A percentile compares a stretch with the other conserved stretches of the same genome.
Conservation (phyloP, 2,888 invertebrate species). For the Lasioglossum pauxillum region DNA sequence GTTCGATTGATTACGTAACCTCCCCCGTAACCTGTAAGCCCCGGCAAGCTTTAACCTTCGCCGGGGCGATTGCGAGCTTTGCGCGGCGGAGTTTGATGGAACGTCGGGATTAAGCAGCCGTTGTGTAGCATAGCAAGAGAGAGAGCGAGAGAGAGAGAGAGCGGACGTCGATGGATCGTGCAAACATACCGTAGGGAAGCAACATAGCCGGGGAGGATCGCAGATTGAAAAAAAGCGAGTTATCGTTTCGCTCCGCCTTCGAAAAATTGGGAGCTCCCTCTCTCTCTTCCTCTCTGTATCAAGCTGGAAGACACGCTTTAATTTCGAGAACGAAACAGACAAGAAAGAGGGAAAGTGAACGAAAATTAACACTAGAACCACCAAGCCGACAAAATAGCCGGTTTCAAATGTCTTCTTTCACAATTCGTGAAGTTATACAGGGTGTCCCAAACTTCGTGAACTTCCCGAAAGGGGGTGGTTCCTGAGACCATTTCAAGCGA, state of each 20-base stretch:
- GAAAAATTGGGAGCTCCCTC: not conserved
- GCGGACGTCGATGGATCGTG: constrained; percentile 72
- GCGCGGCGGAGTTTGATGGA: constrained; percentile 66
- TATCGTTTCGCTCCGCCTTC: not conserved
- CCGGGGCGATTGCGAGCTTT: constrained; percentile 60
- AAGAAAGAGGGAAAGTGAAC: too few relatives aligned
- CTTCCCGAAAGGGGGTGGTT: too few relatives aligned
- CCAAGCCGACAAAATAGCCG: not conserved
- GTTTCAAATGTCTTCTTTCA: not conserved
- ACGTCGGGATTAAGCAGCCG: constrained; percentile 66
- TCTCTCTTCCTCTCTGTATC: too few relatives aligned
- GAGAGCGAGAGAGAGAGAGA: not conserved
- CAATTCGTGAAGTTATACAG: not conserved
- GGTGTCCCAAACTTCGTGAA: too few relatives aligned
- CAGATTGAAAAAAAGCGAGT: not conserved
- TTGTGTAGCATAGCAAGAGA: constrained; percentile 62
- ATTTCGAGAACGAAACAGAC: too few relatives aligned
- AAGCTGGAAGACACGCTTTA: too few relatives aligned
- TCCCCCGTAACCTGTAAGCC: constrained; percentile 61
- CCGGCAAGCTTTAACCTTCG: constrained; percentile 57
- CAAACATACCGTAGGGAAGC: constrained; percentile 19
- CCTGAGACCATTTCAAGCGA: too few relatives aligned
- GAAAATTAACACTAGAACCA: not conserved
- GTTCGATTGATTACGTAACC: constrained; percentile 69
- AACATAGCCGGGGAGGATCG: not conserved